phyloP scores from a whole-genome alignment of 2,797 vertebrate species.

The Leucoraja ocellata region DNA sequence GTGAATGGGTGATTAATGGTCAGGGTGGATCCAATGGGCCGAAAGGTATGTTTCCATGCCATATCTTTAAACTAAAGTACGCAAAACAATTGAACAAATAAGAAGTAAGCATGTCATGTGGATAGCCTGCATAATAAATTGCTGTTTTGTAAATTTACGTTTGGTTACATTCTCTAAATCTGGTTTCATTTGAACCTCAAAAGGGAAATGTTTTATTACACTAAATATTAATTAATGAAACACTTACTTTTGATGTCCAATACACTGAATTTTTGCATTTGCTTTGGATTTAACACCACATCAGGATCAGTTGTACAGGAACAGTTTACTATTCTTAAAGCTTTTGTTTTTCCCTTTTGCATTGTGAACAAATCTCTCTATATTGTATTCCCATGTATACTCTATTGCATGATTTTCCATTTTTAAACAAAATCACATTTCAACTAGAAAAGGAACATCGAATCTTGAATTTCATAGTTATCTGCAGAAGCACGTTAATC shows the following conservation, averaged over 20 bases:
- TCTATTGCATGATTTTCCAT: neutral
- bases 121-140: neutral
- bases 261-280: neutral
- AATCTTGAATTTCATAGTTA: too few relatives aligned
- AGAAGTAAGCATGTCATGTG: too few relatives aligned
- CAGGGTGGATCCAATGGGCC: too few relatives aligned
- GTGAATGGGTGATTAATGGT: too few relatives aligned
- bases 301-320: neutral
- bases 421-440: neutral
- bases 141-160: neutral
- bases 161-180: neutral
- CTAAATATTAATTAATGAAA: neutral
- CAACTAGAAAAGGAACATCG: neutral
- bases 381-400: neutral
- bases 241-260: neutral
- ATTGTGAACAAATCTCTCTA: neutral
- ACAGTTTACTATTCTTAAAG: neutral
- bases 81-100: conserved; percentile 33
- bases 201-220: neutral
- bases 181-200: neutral
- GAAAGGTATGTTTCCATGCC: too few relatives aligned
- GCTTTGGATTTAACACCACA: neutral
- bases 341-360: neutral
- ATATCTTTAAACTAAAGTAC: too few relatives aligned
- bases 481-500: too few relatives aligned